Conservation (phyloP, 2,888 invertebrate genomes). For the Lymantria monacha region DNA sequence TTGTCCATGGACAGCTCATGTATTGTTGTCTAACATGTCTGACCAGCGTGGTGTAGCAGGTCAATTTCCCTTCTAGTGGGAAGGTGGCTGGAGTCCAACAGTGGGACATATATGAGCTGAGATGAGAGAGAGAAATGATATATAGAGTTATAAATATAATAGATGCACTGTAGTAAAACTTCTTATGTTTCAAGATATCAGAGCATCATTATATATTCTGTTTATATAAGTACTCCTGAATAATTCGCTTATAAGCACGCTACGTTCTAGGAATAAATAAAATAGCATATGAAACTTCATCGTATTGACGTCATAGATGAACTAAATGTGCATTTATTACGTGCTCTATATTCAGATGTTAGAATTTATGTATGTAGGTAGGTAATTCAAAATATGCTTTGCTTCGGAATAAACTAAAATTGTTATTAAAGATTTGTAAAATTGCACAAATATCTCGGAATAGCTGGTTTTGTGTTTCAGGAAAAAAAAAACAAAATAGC, state of each 20-base stretch:
- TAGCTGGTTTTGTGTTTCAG: background rate
- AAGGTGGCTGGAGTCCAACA: no score
- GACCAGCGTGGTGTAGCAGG: no score
- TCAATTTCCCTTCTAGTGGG: no score
- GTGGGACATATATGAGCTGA: no score
- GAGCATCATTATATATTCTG: no score
- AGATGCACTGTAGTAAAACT: no score
- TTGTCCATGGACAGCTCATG: no score
- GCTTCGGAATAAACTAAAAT: background rate
- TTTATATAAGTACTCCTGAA: background rate
- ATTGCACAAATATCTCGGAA: background rate
- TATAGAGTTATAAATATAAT: no score
- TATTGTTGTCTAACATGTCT: no score
- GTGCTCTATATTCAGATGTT: background rate
- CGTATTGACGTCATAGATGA: background rate
- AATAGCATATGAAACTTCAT: background rate
- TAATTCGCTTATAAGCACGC: background rate
- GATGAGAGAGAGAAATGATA: no score
- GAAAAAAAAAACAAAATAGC: background rate
- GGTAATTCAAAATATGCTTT: background rate
- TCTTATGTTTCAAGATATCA: no score
- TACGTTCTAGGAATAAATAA: background rate
- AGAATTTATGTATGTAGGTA: background rate
- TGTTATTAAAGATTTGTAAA: background rate
- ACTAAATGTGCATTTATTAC: background rate